phyloP scores from a whole-genome alignment of 2,888 invertebrate species.

The Lumbricus terrestris region DNA sequence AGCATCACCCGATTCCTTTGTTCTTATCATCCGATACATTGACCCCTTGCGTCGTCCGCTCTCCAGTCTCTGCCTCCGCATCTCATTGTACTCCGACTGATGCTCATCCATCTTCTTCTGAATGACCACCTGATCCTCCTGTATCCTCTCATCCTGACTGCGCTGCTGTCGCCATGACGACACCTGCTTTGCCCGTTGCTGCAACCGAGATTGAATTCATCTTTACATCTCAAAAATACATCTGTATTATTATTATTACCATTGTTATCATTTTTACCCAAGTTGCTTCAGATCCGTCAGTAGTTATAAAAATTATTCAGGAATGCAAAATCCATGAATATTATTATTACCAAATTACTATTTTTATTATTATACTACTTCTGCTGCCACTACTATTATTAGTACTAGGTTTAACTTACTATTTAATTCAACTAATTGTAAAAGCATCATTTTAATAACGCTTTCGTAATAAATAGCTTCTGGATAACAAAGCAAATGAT shows the following conservation, averaged over 20 bases:
- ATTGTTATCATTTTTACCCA: neutral
- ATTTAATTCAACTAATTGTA: no score
- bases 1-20: conserved; percentile 39
- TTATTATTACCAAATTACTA: no score
- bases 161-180: conserved; percentile 68
- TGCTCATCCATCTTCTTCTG: conserved; percentile 65
- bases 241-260: neutral
- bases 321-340: no score
- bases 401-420: no score
- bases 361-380: no score
- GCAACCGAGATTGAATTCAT: conserved; percentile 24
- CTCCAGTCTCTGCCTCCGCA: conserved; percentile 43
- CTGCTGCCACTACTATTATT: no score
- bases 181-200: conserved; percentile 64
- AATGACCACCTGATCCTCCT: conserved; percentile 68
- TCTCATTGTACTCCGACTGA: conserved; percentile 40
- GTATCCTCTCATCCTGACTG: conserved; percentile 67
- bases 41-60: conserved; percentile 34
- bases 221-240: neutral
- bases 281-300: no score
- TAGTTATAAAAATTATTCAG: no score
- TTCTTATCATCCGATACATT: conserved; percentile 32
- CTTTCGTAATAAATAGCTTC: no score
- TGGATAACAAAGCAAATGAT: no score
- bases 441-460: no score